Percentiles rank a stretch among this genome's conserved stretches.
Evolutionary conservation across 2,797 vertebrate species (phyloP).

Genomic region (Halcyon leucocephala): DNA sequence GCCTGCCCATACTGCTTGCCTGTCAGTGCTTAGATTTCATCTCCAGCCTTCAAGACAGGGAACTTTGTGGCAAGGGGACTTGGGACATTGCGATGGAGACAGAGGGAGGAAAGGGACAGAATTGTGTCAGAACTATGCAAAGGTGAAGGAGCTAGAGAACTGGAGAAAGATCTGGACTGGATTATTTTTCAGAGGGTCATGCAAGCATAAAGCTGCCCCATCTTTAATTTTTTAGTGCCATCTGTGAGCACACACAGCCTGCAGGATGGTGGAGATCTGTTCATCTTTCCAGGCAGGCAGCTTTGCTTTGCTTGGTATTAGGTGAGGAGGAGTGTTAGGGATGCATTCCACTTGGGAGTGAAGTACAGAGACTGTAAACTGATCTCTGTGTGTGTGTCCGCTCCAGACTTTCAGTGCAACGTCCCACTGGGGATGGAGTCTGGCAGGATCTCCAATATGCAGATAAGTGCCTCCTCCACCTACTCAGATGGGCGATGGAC

Average conservation of each 20-base stretch:
- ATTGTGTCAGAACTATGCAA: not conserved
- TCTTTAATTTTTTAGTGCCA: not conserved
- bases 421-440: conserved; percentile 93
- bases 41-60: not conserved
- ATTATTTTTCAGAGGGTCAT: not conserved
- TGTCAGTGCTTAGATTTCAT: not conserved
- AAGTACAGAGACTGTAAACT: not conserved
- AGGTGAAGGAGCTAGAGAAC: not conserved
- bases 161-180: not conserved
- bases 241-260: not conserved
- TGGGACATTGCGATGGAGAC: not conserved
- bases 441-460: conserved; percentile 92
- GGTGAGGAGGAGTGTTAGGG: not conserved
- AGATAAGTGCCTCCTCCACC: conserved; percentile 92
- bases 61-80: not conserved
- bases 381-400: not conserved
- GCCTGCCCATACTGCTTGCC: not conserved
- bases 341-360: not conserved
- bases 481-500: conserved; percentile 91
- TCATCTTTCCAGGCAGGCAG: not conserved
- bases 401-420: conserved; percentile 92
- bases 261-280: not conserved
- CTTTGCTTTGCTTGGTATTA: conserved; percentile 8
- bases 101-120: not conserved
- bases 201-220: not conserved